phyloP scores from a whole-genome alignment of 2,888 invertebrate species.

The Xestia sexstrigata region DNA sequence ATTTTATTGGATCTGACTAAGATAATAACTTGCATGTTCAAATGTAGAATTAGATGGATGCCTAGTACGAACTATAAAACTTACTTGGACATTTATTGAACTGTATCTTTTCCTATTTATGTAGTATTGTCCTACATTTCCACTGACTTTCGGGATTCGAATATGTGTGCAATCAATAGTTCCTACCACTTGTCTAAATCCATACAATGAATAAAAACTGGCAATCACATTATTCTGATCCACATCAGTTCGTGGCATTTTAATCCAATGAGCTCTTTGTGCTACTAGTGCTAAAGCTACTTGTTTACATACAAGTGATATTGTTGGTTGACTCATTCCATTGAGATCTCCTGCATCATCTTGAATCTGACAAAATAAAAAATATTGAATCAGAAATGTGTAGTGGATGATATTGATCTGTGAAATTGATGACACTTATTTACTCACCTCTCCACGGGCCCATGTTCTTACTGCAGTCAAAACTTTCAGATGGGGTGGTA shows the following conservation, averaged over 20 bases:
- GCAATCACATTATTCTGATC: slow-evolving; percentile 4
- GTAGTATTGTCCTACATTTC: too few relatives aligned
- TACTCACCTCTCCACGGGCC: slow-evolving; percentile 1
- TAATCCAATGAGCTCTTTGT: slow-evolving; percentile 9
- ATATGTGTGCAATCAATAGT: slow-evolving; percentile 18
- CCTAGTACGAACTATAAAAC: too few relatives aligned
- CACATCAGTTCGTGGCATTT: slow-evolving; percentile 8
- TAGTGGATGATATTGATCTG: background rate
- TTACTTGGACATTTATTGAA: too few relatives aligned
- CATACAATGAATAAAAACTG: background rate
- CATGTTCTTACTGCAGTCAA: slow-evolving; percentile 1
- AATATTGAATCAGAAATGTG: too few relatives aligned
- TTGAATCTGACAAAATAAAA: slow-evolving; percentile 1
- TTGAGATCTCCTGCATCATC: slow-evolving; percentile 1
- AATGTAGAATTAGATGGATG: too few relatives aligned
- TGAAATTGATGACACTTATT: background rate
- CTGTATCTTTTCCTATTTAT: too few relatives aligned
- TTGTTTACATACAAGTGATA: slow-evolving; percentile 6
- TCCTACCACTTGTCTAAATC: background rate
- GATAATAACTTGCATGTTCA: too few relatives aligned
- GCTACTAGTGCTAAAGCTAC: slow-evolving; percentile 1
- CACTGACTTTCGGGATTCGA: background rate
- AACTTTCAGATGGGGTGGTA: slow-evolving; percentile 7
- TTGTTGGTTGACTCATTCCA: background rate
- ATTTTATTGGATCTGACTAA: too few relatives aligned